Conservation (phyloP, 2,113 vertebrate species). For the Regulus satrapa region DNA sequence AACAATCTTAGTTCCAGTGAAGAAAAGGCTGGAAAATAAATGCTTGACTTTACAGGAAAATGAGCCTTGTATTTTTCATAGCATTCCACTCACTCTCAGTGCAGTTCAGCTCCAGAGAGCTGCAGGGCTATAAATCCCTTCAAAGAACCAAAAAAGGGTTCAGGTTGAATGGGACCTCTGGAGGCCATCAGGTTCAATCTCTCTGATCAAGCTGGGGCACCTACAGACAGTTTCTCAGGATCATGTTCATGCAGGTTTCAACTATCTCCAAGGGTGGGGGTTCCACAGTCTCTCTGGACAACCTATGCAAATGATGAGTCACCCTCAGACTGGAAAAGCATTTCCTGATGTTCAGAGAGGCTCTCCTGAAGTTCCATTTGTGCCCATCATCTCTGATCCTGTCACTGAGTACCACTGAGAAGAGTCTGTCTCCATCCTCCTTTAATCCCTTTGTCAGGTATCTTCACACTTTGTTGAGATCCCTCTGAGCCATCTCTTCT, state of each 20-base stretch:
- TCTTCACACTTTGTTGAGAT: not conserved
- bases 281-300: not conserved
- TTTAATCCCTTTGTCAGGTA: not conserved
- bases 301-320: accelerated
- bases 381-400: not conserved
- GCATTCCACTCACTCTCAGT: not conserved
- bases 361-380: not conserved
- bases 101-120: not conserved
- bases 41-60: not conserved
- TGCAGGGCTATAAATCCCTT: not conserved
- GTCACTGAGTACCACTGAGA: accelerated
- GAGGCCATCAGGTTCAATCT: not conserved
- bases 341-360: not conserved
- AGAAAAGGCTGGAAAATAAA: not conserved
- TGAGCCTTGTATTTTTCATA: not conserved
- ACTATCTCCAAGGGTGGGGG: not conserved
- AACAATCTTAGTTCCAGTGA: not conserved
- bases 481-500: not conserved
- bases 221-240: not conserved
- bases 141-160: not conserved
- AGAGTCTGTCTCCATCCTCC: not conserved
- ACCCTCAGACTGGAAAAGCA: accelerated
- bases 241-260: not conserved
- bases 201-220: not conserved
- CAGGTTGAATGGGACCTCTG: not conserved